Conservation (phyloP, 2,888 invertebrate species). For the Chydorus sphaericus region DNA sequence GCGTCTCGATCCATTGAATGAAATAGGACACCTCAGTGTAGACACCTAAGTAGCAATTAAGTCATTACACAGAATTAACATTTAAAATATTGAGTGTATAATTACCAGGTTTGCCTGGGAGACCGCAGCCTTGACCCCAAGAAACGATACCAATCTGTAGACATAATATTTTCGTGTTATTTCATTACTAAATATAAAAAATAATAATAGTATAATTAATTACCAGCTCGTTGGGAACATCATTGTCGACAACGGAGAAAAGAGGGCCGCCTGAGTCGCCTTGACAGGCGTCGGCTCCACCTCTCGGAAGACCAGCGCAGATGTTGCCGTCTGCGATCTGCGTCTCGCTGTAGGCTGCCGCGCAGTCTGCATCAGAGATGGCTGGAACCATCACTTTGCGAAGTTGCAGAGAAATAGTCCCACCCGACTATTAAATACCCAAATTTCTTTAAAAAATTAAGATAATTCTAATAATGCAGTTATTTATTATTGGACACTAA, state of each 20-base stretch:
- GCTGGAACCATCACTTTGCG: constrained; percentile 31
- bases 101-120: constrained; percentile 12
- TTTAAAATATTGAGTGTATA: not conserved
- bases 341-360: constrained; percentile 29
- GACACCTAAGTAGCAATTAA: constrained; percentile 18
- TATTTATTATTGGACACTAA: constrained; percentile 18
- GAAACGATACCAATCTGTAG: constrained; percentile 39
- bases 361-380: constrained; percentile 34
- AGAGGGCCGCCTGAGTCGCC: constrained; percentile 45
- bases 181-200: no score
- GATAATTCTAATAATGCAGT: not conserved
- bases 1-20: constrained; percentile 11
- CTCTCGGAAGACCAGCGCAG: not conserved
- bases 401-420: constrained; percentile 21
- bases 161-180: no score
- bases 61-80: not conserved
- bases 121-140: constrained; percentile 32
- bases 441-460: constrained; percentile 27
- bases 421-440: not conserved
- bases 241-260: constrained; percentile 22
- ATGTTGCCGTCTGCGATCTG: constrained; percentile 30
- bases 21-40: constrained; percentile 13
- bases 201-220: no score
- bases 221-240: no score
- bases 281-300: constrained; percentile 19